Conservation (phyloP, 1,140 invertebrate species). For the Diabrotica undecimpunctata region DNA sequence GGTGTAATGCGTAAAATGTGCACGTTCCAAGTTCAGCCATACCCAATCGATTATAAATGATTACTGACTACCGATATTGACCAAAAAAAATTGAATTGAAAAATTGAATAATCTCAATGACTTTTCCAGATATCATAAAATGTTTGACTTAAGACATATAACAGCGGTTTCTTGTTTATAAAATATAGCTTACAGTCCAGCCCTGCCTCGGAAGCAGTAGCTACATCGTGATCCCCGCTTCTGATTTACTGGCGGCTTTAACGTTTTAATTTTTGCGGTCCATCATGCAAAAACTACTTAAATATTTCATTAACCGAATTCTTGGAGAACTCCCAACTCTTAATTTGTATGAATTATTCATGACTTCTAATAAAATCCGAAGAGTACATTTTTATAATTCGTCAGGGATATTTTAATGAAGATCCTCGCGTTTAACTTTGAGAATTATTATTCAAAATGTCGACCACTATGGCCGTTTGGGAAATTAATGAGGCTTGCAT, state of each 20-base stretch:
- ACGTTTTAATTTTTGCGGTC: constrained; percentile 25
- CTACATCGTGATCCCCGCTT: background rate
- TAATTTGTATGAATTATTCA: constrained; percentile 34
- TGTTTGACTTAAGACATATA: background rate
- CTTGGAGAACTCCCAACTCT: constrained; percentile 28
- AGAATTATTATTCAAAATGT: background rate
- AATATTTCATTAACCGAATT: constrained; percentile 35
- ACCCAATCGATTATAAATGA: too few species aligned
- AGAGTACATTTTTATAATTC: constrained; percentile 28
- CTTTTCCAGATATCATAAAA: background rate
- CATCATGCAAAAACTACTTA: constrained; percentile 30
- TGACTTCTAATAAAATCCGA: constrained; percentile 26
- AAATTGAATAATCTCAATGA: background rate
- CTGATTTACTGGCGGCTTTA: constrained; percentile 22
- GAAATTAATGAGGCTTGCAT: constrained; percentile 5
- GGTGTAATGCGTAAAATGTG: too few species aligned
- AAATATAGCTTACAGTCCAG: too few species aligned
- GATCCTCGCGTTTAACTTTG: constrained; percentile 10
- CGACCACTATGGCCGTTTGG: background rate
- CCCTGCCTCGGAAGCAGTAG: background rate
- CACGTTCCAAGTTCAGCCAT: too few species aligned
- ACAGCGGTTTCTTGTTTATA: too few species aligned
- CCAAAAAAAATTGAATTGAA: too few species aligned
- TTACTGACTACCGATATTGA: too few species aligned
- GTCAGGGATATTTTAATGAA: constrained; percentile 27